These are phyloP conservation scores for Heliconius ismenius DNA, from an alignment of 2,888 invertebrate genomes.

Conservation along the genomic window DNA sequence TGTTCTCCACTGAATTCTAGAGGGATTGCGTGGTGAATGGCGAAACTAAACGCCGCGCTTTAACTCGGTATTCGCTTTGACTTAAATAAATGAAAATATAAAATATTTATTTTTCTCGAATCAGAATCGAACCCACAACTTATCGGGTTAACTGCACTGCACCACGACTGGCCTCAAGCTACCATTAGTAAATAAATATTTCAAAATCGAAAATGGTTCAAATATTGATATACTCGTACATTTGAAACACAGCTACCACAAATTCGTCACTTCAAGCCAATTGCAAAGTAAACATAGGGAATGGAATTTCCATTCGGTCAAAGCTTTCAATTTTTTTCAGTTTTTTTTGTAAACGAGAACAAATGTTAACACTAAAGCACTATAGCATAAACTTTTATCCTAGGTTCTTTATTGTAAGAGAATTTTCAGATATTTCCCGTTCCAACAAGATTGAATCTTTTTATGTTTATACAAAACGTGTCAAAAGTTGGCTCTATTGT, in stretches of 20 bases:
- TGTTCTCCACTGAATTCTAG: no score
- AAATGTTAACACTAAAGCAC: conserved; percentile 17
- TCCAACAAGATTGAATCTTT: conserved; percentile 31
- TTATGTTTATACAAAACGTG: conserved; percentile 29
- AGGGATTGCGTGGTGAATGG: no score
- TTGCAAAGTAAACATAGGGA: conserved; percentile 32
- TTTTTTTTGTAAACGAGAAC: conserved; percentile 12
- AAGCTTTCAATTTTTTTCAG: conserved; percentile 32
- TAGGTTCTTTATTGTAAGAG: conserved; percentile 19
- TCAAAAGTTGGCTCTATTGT: conserved; percentile 26
- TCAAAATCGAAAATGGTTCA: conserved; percentile 5
- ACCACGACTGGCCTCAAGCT: no score
- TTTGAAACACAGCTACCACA: conserved; percentile 19
- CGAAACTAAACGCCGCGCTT: no score
- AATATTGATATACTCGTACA: background rate
- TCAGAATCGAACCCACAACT: no score
- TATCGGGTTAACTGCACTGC: no score
- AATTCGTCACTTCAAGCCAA: conserved; percentile 32
- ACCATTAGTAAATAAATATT: background rate
- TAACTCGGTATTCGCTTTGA: no score
- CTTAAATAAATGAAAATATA: no score
- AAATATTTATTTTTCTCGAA: no score
- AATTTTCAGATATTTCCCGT: conserved; percentile 29
- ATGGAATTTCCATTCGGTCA: conserved; percentile 24
- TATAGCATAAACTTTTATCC: conserved; percentile 19